Conservation (phyloP, 2,113 vertebrate species). For the Coreoperca whiteheadi region DNA sequence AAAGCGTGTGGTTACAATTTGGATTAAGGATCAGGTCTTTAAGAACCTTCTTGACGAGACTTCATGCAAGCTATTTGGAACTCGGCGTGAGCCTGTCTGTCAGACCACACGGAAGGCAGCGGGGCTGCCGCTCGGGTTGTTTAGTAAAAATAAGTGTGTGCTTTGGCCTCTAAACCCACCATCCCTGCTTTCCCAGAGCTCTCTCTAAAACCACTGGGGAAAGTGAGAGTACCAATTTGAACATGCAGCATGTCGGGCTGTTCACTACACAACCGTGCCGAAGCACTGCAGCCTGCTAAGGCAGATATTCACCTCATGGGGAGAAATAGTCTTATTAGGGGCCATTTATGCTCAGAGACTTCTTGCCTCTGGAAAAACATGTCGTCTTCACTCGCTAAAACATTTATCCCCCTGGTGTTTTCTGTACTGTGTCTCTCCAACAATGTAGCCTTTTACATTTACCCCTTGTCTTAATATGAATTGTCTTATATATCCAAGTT, state of each 20-base stretch:
- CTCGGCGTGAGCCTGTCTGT: constrained; percentile 73
- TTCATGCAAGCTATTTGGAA: constrained; percentile 68
- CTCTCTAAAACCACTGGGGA: constrained; percentile 67
- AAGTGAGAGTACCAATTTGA: constrained; percentile 73
- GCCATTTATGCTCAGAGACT: constrained; percentile 20
- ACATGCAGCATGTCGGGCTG: constrained; percentile 64
- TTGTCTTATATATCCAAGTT: no score
- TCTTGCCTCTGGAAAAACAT: constrained; percentile 43
- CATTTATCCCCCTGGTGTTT: constrained; percentile 20
- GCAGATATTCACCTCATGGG: constrained; percentile 37
- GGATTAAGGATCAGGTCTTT: constrained; percentile 59
- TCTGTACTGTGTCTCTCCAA: constrained; percentile 5
- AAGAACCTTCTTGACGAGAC: constrained; percentile 67
- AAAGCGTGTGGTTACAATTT: constrained; percentile 65
- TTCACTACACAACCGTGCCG: constrained; percentile 37
- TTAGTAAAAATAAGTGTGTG: constrained; percentile 82
- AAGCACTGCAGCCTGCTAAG: constrained; percentile 17
- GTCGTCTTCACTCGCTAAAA: constrained; percentile 19
- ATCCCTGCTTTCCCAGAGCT: constrained; percentile 63
- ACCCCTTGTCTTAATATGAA: no score
- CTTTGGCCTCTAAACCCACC: constrained; percentile 73
- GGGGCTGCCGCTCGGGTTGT: constrained; percentile 74
- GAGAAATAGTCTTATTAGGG: constrained; percentile 38
- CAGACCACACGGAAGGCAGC: constrained; percentile 74
- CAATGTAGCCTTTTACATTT: constrained; percentile 3